Evolutionary conservation across 1,140 invertebrate species (phyloP).

Genomic region (Halictus rubicundus): DNA sequence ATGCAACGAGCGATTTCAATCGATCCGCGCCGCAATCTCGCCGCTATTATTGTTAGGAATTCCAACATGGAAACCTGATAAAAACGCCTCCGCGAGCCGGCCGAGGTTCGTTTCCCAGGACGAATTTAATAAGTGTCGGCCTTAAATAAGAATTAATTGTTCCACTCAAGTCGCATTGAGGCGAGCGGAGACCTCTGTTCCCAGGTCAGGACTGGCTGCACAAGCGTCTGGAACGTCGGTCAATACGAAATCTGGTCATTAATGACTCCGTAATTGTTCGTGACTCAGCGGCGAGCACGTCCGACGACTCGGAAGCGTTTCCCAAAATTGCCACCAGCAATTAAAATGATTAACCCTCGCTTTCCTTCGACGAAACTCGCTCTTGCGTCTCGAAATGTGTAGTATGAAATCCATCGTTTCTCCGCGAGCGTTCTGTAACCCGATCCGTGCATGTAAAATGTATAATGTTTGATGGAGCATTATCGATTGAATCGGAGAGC

Average conservation of each 20-base stretch:
- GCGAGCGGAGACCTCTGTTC: constrained; percentile 17
- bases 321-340: no score
- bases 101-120: not conserved
- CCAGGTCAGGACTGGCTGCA: not conserved
- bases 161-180: constrained; percentile 21
- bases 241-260: constrained; percentile 1
- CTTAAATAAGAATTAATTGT: constrained; percentile 52
- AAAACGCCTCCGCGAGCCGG: no score
- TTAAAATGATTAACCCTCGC: no score
- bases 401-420: no score
- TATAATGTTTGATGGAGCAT: no score
- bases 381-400: no score
- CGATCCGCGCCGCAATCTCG: not conserved
- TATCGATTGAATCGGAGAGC: no score
- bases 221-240: not conserved
- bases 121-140: constrained; percentile 39
- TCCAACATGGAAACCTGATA: no score
- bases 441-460: no score
- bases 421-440: no score
- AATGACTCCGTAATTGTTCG: not conserved
- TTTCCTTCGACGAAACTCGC: no score
- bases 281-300: not conserved
- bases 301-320: not conserved
- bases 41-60: not conserved
- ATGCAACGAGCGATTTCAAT: not conserved